Conservation (phyloP, 2,888 invertebrate species). For the Synergus gifuensis region DNA sequence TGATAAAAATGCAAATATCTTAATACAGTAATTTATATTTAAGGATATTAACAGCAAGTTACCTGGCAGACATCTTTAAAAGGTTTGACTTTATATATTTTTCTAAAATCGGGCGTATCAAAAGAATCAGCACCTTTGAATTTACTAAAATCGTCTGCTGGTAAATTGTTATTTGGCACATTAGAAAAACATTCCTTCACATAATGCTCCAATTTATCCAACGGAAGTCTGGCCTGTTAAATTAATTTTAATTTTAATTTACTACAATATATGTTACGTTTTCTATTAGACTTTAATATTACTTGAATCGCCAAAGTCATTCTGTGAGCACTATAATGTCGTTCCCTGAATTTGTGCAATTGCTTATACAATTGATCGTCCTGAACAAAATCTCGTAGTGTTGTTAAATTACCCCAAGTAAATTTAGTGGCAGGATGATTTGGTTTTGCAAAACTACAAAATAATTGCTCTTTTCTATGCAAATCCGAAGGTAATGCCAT, state of each 20-base stretch:
- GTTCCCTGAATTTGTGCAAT: slow-evolving; percentile 86
- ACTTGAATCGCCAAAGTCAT: slow-evolving; percentile 93
- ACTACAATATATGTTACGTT: slow-evolving; percentile 29
- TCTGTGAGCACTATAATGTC: slow-evolving; percentile 91
- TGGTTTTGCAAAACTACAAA: slow-evolving; percentile 83
- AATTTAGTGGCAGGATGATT: slow-evolving; percentile 89
- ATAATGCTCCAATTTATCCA: slow-evolving; percentile 83
- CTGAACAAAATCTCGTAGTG: slow-evolving; percentile 83
- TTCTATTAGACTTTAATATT: slow-evolving; percentile 42
- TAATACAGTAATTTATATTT: slow-evolving; percentile 18
- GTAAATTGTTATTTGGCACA: slow-evolving; percentile 84
- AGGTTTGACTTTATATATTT: slow-evolving; percentile 87
- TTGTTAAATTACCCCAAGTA: slow-evolving; percentile 90
- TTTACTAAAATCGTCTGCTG: slow-evolving; percentile 81
- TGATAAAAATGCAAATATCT: slow-evolving; percentile 13
- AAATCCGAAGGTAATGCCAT: slow-evolving; percentile 87
- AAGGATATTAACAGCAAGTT: slow-evolving; percentile 41
- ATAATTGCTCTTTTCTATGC: slow-evolving; percentile 87
- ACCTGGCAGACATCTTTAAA: slow-evolving; percentile 86
- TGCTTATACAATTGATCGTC: slow-evolving; percentile 85
- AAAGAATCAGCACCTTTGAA: slow-evolving; percentile 80
- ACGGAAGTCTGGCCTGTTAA: slow-evolving; percentile 81
- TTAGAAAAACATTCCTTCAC: slow-evolving; percentile 84
- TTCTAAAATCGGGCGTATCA: slow-evolving; percentile 82
- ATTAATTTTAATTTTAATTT: not conserved